These are phyloP conservation scores for Nesoenas mayeri DNA, from an alignment of 2,113 vertebrate genomes.

Conservation along the genomic window DNA sequence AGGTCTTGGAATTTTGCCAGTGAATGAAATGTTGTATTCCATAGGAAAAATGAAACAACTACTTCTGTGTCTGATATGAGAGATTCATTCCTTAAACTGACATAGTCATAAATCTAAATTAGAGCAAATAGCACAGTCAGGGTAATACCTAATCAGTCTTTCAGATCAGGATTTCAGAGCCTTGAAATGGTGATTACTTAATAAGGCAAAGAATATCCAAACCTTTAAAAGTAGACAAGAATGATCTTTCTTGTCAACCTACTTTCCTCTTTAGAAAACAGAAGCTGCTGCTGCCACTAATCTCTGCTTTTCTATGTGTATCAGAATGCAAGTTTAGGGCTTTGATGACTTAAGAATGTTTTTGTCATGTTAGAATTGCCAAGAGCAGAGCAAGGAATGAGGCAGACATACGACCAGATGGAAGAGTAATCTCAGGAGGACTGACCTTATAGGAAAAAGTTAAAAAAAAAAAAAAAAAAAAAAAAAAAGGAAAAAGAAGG, in stretches of 20 bases:
- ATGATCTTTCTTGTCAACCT: conserved; percentile 15
- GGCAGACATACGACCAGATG: background rate
- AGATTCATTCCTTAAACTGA: conserved; percentile 63
- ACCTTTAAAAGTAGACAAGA: background rate
- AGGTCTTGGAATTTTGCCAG: conserved; percentile 74
- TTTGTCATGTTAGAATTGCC: background rate
- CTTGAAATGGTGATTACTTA: conserved; percentile 50
- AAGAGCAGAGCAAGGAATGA: background rate
- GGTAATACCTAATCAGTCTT: conserved; percentile 55
- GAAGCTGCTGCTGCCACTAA: background rate
- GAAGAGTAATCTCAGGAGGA: background rate
- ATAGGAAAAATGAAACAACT: conserved; percentile 29
- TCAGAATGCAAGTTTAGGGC: conserved; percentile 12
- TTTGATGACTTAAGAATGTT: conserved; percentile 36
- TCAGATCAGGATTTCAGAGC: background rate
- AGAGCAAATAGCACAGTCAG: conserved; percentile 55
- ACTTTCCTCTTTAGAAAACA: conserved; percentile 5
- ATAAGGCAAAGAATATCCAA: conserved; percentile 37
- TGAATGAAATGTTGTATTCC: conserved; percentile 71
- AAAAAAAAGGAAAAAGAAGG: background rate
- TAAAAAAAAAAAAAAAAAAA: background rate
- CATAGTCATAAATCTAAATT: conserved; percentile 72
- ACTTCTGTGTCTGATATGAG: conserved; percentile 63
- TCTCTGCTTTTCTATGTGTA: background rate
- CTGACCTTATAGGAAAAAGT: background rate